A percentile compares a stretch with the other conserved stretches of the same genome.
Conservation (phyloP, 1,140 invertebrate genomes). For the Sycophaga agraensis region DNA sequence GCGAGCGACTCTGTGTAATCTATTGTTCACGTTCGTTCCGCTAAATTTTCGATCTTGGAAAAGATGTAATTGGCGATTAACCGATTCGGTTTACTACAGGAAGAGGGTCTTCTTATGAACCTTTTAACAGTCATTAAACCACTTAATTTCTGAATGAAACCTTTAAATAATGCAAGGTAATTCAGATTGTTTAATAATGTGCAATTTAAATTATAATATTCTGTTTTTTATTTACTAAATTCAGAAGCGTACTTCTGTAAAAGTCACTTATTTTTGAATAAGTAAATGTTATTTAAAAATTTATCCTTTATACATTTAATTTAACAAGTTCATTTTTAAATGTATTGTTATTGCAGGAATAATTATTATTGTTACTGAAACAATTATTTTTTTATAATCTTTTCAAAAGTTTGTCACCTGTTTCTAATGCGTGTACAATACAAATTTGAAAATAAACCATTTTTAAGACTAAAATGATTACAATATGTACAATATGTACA, state of each 20-base stretch:
- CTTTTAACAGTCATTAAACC: background rate
- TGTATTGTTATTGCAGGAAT: too few relatives aligned
- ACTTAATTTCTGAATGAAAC: background rate
- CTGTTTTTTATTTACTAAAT: background rate
- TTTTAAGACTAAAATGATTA: too few relatives aligned
- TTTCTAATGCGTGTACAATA: too few relatives aligned
- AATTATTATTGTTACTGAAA: too few relatives aligned
- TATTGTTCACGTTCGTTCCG: slow-evolving; percentile 6
- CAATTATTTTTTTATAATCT: too few relatives aligned
- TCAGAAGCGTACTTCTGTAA: slow-evolving; percentile 1
- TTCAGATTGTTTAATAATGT: background rate
- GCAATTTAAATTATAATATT: background rate
- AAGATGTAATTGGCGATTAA: background rate
- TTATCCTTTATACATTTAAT: too few relatives aligned
- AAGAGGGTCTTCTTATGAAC: background rate
- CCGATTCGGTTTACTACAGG: background rate
- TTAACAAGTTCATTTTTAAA: too few relatives aligned
- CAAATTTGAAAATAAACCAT: too few relatives aligned
- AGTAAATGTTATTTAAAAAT: too few relatives aligned
- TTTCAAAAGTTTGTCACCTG: too few relatives aligned
- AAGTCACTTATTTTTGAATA: background rate
- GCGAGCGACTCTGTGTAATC: slow-evolving; percentile 4
- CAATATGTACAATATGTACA: too few relatives aligned
- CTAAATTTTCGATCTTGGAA: slow-evolving; percentile 4
- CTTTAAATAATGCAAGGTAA: too few relatives aligned